Base-by-base conservation (phyloP, 2,797 vertebrate genomes). In the Betta splendens region DNA sequence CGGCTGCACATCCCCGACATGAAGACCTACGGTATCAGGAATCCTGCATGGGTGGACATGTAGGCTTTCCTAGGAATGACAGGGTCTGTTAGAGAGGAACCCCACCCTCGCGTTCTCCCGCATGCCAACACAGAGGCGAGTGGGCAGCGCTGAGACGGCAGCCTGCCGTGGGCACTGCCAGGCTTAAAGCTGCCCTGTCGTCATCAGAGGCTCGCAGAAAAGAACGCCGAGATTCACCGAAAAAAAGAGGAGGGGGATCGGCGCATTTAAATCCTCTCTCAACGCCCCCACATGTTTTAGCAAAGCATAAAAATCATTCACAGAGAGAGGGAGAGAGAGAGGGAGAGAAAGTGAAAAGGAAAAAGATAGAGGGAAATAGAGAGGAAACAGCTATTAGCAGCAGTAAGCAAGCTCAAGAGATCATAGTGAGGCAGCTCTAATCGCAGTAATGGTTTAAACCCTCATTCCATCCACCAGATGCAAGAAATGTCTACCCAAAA, bases 281-380 rank as follows among this genome's bases (percentile, higher is more conserved):
- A 87, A 89, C 91, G 90, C 92, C 91, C 91, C 91, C 91, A 91
- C 89, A 91, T 90, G 88, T 92, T 93, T 92, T 89, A 93, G 88
- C 88, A 89, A 90, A 92, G 90, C 91, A 89, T 92, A 92, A 89
- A 92, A 93, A 93, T 93, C 92, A 92, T 90, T 93, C 91, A 91
- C 89, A 89, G 83, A 87, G 84, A 88, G 83, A n/a, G n/a, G 87
- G 83, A 89, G 81, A 87, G 78, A 83, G 85, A n/a, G 84, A 88
- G 83, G n/a, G n/a, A 87, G 83, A 89, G 81, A 87, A 78, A 83
- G 85, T 75, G 52, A 81, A 80, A 87, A 81, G 81, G 81, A 84
- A 83, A 87, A 83, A 85, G 83, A 84, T 84, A 85, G 82, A 83
- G 77, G 78, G 85, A 86, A 89, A 87, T 82, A 86, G 85, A 85